Percentiles rank a stretch among this genome's conserved stretches.
These are phyloP conservation scores for Tinamus guttatus DNA, from an alignment of 2,113 vertebrate genomes.

Conservation along the genomic window DNA sequence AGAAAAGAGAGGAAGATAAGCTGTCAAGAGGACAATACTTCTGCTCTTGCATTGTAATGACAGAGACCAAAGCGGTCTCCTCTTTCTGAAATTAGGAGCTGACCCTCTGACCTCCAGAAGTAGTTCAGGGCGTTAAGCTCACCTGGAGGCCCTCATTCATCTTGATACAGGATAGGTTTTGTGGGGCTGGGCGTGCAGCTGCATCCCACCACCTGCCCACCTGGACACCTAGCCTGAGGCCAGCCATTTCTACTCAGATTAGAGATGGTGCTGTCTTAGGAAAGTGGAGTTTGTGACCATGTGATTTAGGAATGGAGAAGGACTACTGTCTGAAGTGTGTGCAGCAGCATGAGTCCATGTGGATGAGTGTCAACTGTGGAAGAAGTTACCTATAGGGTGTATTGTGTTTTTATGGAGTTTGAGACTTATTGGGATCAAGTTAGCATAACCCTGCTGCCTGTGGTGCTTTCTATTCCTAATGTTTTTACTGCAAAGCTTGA, in stretches of 20 bases:
- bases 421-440: not conserved
- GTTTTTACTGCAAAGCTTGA: not conserved
- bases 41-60: not conserved
- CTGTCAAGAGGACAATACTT: not conserved
- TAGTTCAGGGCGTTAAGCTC: not conserved
- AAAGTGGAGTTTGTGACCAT: not conserved
- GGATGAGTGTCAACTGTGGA: not conserved
- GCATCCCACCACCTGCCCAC: not conserved
- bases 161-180: not conserved
- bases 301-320: not conserved
- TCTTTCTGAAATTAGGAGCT: not conserved
- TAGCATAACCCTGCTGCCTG: not conserved
- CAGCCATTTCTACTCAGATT: not conserved
- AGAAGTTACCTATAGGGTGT: not conserved
- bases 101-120: constrained; percentile 21
- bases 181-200: not conserved
- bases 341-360: not conserved
- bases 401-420: not conserved
- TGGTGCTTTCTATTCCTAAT: not conserved
- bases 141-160: rapidly evolving
- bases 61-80: not conserved
- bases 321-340: not conserved
- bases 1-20: not conserved
- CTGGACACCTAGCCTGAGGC: not conserved
- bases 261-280: not conserved